Evolutionary conservation across 2,797 vertebrate genomes (phyloP), one percentile per base, ranked within the genome.

Genomic region (Cuculus canorus): DNA sequence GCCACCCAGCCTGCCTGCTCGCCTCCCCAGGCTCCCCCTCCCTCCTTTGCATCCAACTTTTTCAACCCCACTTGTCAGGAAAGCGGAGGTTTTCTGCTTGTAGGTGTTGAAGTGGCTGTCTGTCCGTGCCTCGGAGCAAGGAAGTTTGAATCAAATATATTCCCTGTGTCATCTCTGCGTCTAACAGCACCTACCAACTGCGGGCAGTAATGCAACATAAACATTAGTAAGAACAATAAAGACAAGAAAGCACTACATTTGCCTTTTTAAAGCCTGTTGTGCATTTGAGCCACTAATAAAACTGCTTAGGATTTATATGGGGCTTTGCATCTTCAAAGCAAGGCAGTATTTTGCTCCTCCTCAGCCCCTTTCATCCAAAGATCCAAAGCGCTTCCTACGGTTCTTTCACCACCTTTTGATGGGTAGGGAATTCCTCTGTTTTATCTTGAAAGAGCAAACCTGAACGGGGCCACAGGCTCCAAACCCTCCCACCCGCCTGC

Each of bases 311-410:
- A 10, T 64, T 70, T 54, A 5, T 1, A 6, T 13, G 19, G 45
- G 35, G 63, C 50, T 95, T 72, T 52, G 11, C 45, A 33, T n/a
- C 90, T 65, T 84, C 92, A 92, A 87, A 95, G 80, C 68, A 45
- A 25, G 24, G 64, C 43, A 35, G 83, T 2, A 2, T 64, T 24
- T 66, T n/a, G 30, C 5, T 86, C 82, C 43, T 77, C 72, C 71
- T 81, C 82, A 33, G 50, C 47, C 64, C 23, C 56, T 90, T 86
- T 90, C 91, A 92, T 77, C 69, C 86, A 18, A 4, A 84, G 63
- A 91, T 57, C 76, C 86, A 35, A 87, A 90, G 69, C 0, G 13
- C 72, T 83, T 63, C 83, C 64, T 7, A 5, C 33, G 10, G 0
- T 10, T 18, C 61, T 65, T 53, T 9, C 88, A 37, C 41, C 32